These are phyloP conservation scores for Ylistrum balloti DNA, from an alignment of 1,140 invertebrate species.

Conservation along the genomic window DNA sequence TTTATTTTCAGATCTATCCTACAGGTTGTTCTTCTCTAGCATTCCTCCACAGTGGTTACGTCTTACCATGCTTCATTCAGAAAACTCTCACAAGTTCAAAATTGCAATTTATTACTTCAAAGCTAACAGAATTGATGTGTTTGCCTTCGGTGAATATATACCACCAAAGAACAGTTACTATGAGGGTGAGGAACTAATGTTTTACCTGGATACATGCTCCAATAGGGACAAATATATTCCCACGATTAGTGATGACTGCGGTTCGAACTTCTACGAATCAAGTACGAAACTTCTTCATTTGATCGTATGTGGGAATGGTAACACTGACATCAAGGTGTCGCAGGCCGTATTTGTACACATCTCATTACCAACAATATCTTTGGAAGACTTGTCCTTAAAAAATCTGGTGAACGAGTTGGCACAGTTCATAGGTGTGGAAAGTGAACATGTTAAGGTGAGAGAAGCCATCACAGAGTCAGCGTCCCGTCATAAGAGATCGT, in stretches of 20 bases:
- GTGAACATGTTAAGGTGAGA: background rate
- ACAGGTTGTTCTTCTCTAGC: slow-evolving; percentile 70
- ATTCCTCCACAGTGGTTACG: slow-evolving; percentile 73
- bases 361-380: background rate
- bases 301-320: slow-evolving; percentile 46
- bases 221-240: slow-evolving; percentile 48
- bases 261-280: slow-evolving; percentile 62
- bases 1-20: slow-evolving; percentile 65
- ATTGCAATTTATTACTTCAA: slow-evolving; percentile 68
- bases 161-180: slow-evolving; percentile 70
- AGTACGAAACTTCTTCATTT: slow-evolving; percentile 50
- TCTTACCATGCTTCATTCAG: slow-evolving; percentile 70
- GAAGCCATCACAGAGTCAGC: background rate
- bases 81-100: slow-evolving; percentile 60
- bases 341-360: background rate
- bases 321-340: slow-evolving; percentile 41
- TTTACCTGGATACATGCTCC: background rate
- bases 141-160: slow-evolving; percentile 64
- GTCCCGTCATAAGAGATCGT: background rate
- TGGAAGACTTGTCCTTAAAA: background rate
- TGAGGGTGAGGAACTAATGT: slow-evolving; percentile 41
- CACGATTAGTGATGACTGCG: slow-evolving; percentile 51
- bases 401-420: background rate
- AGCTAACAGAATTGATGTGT: slow-evolving; percentile 76
- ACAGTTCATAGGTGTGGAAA: background rate